Evolutionary conservation across 2,113 vertebrate species (phyloP).

Genomic region (Macrotus californicus): DNA sequence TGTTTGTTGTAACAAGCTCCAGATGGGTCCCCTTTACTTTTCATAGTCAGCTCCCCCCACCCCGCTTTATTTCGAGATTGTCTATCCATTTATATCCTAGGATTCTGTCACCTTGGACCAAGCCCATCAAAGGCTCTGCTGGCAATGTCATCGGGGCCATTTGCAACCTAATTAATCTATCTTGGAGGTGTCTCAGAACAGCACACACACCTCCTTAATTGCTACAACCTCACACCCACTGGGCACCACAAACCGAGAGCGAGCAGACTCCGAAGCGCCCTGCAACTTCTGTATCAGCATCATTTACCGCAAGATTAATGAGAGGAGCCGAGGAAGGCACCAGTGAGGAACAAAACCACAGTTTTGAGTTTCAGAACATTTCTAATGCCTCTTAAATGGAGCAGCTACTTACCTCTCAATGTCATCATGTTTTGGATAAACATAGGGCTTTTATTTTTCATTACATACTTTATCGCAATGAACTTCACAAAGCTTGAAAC

Average conservation of each 20-base stretch:
- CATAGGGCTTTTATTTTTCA: not conserved
- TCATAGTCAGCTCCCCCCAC: not conserved
- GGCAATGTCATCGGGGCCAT: slow-evolving; percentile 48
- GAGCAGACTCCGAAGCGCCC: slow-evolving; percentile 52
- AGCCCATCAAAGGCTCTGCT: slow-evolving; percentile 34
- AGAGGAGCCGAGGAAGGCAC: slow-evolving; percentile 54
- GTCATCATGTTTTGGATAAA: not conserved
- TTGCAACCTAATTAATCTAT: slow-evolving; percentile 65
- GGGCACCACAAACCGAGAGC: slow-evolving; percentile 65
- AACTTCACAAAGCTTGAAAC: not conserved
- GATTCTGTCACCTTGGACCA: slow-evolving; percentile 41
- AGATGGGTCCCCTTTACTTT: not conserved
- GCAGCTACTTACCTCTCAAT: not conserved
- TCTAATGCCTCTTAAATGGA: not conserved
- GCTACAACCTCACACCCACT: slow-evolving; percentile 59
- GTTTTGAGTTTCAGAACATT: not conserved
- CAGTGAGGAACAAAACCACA: not conserved
- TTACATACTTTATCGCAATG: not conserved
- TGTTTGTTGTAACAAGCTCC: not conserved
- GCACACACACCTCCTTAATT: slow-evolving; percentile 53
- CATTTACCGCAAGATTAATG: slow-evolving; percentile 71
- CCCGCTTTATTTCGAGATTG: not conserved
- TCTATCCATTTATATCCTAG: slow-evolving; percentile 21
- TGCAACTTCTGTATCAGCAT: slow-evolving; percentile 48
- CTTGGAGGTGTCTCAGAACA: slow-evolving; percentile 38